These are phyloP conservation scores for Aotus griseimembra DNA, from an alignment of 2,797 vertebrate species.

Conservation along the genomic window DNA sequence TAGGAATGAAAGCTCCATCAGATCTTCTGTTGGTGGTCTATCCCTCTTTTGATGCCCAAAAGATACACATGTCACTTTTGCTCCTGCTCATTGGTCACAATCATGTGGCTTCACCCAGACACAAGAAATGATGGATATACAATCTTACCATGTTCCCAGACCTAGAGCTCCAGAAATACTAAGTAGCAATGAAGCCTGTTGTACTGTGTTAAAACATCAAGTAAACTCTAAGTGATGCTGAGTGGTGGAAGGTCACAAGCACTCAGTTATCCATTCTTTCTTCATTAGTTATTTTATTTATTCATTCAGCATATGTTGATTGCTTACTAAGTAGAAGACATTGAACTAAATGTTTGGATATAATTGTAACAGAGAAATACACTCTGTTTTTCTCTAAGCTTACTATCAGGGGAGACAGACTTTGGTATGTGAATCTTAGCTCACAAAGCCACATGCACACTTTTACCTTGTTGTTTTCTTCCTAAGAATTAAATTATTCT, in stretches of 20 bases:
- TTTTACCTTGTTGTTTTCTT: neutral
- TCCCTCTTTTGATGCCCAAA: neutral
- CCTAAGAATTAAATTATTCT: neutral
- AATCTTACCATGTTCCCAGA: neutral
- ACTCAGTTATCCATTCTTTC: neutral
- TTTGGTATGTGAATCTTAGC: neutral
- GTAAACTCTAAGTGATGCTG: neutral
- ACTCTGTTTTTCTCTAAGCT: neutral
- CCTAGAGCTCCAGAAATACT: neutral
- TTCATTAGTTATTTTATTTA: neutral
- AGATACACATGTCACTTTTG: neutral
- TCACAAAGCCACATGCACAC: neutral
- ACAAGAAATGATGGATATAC: neutral
- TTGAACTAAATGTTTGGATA: neutral
- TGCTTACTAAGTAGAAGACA: neutral
- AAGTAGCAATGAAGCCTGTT: neutral
- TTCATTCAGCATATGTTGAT: neutral
- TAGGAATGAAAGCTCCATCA: neutral
- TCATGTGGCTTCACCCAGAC: neutral
- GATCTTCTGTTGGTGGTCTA: neutral
- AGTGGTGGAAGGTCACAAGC: neutral
- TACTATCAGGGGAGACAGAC: neutral
- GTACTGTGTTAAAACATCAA: neutral
- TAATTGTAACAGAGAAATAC: neutral
- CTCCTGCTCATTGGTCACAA: neutral